Conservation (phyloP, 2,888 invertebrate species). For the Nephrotoma appendiculata region DNA sequence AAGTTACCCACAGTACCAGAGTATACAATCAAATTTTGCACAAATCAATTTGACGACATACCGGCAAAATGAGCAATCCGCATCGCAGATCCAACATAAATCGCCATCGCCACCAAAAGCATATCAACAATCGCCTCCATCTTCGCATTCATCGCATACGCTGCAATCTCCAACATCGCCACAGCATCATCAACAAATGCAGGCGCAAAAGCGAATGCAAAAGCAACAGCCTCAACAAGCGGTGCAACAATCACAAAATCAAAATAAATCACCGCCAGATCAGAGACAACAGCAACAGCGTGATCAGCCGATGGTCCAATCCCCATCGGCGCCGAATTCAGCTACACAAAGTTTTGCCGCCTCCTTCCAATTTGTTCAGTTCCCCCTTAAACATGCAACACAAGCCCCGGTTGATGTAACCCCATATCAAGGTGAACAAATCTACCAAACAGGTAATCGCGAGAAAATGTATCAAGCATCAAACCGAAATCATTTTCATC, state of each 20-base stretch:
- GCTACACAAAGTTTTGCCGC: constrained; percentile 5
- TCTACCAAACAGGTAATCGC: constrained; percentile 30
- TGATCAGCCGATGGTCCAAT: constrained; percentile 1
- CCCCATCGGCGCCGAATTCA: neutral
- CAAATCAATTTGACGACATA: constrained; percentile 14
- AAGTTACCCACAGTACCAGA: constrained; percentile 18
- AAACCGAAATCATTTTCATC: constrained; percentile 40
- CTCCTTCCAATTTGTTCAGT: constrained; percentile 11
- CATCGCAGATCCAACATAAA: neutral
- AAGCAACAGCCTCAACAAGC: constrained; percentile 1
- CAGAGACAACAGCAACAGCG: constrained; percentile 12
- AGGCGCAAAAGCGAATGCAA: constrained; percentile 38
- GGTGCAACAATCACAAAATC: constrained; percentile 4
- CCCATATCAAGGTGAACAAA: constrained; percentile 24
- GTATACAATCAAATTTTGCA: constrained; percentile 16
- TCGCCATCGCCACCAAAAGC: constrained; percentile 20
- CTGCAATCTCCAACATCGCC: constrained; percentile 15
- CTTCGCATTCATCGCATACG: constrained; percentile 25
- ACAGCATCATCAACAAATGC: constrained; percentile 32
- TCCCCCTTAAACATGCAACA: neutral
- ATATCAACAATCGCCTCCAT: constrained; percentile 17
- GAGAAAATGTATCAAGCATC: constrained; percentile 43
- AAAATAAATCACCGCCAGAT: neutral
- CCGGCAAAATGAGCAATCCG: constrained; percentile 12
- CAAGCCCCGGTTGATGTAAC: constrained; percentile 8